These are phyloP conservation scores for Lacanobia wlatinum DNA, from an alignment of 2,888 invertebrate genomes.

Conservation along the genomic window DNA sequence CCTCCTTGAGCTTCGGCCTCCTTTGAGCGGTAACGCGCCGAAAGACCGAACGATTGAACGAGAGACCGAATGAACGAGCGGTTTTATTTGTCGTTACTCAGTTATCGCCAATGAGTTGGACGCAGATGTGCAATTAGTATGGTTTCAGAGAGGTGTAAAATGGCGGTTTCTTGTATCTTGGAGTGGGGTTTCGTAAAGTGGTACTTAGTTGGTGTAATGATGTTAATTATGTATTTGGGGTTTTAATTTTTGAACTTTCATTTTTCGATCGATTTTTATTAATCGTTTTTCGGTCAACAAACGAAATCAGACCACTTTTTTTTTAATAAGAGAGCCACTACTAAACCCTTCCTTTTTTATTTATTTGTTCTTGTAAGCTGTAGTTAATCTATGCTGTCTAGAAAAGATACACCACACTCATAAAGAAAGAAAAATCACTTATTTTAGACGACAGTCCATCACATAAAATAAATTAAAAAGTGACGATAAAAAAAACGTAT, in stretches of 20 bases:
- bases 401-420: too few relatives aligned
- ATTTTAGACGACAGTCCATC: too few relatives aligned
- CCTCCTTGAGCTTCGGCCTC: conserved; percentile 85
- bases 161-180: conserved; percentile 33
- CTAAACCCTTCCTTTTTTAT: too few relatives aligned
- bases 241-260: conserved; percentile 24
- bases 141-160: conserved; percentile 58
- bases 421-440: too few relatives aligned
- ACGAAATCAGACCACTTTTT: background rate
- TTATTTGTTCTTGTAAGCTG: background rate
- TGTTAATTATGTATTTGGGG: conserved; percentile 27
- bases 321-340: background rate
- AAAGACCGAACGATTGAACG: conserved; percentile 75
- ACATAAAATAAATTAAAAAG: too few relatives aligned
- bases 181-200: conserved; percentile 25
- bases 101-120: conserved; percentile 75
- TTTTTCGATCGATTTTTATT: conserved; percentile 30
- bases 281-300: background rate
- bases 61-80: conserved; percentile 74
- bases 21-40: conserved; percentile 87
- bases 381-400: too few relatives aligned
- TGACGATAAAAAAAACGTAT: too few relatives aligned
- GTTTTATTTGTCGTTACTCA: conserved; percentile 84
- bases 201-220: conserved; percentile 32
- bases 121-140: conserved; percentile 69